phyloP scores from a whole-genome alignment of 2,888 invertebrate species.

The Morpho deidamia region DNA sequence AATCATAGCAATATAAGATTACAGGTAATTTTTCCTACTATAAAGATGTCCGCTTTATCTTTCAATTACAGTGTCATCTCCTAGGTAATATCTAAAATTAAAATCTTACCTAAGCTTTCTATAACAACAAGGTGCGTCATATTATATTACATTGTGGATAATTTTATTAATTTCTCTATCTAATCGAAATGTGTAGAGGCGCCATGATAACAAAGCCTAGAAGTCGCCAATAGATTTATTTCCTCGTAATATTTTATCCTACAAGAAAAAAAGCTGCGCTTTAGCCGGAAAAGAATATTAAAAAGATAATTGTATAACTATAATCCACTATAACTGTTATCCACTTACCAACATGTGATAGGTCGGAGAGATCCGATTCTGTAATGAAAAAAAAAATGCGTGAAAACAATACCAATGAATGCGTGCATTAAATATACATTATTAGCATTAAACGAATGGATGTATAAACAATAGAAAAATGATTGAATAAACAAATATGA shows the following conservation, averaged over 20 bases:
- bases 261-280: not conserved
- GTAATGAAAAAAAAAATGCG: constrained; percentile 64
- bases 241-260: too few species aligned
- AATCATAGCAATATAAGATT: constrained; percentile 2
- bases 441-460: constrained; percentile 16
- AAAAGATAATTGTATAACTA: not conserved
- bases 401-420: constrained; percentile 42
- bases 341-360: constrained; percentile 81
- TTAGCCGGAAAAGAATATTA: not conserved
- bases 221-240: too few species aligned
- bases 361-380: constrained; percentile 81
- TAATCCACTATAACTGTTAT: constrained; percentile 39
- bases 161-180: too few species aligned
- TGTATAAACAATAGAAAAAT: not conserved
- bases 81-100: constrained; percentile 8
- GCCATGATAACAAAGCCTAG: too few species aligned
- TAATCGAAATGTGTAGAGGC: too few species aligned
- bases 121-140: not conserved
- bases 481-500: not conserved
- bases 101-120: not conserved
- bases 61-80: not conserved
- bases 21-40: not conserved
- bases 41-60: constrained; percentile 3
- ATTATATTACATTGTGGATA: too few species aligned
- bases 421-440: constrained; percentile 31